phyloP scores from a whole-genome alignment of 2,113 vertebrate species.

The Sylvia atricapilla region DNA sequence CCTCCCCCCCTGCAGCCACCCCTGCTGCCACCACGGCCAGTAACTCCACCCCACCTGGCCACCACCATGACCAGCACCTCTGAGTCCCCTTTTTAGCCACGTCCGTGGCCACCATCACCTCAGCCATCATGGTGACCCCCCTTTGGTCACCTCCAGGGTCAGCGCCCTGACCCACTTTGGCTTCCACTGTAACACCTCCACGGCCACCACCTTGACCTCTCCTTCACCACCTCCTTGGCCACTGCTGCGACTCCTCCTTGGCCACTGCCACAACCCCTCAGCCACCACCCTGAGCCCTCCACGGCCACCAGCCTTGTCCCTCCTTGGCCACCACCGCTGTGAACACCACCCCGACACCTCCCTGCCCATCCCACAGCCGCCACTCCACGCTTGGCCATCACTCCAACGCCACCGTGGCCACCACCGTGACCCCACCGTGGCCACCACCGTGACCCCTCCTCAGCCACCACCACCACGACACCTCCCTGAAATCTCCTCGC shows the following conservation, averaged over 20 bases:
- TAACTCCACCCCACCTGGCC: not conserved
- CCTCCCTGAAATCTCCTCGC: too few relatives aligned
- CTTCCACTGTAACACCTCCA: not conserved
- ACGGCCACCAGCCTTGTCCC: fast-evolving
- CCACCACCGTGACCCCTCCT: too few relatives aligned
- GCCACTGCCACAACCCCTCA: not conserved
- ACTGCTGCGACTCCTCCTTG: not conserved
- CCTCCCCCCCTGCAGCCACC: not conserved
- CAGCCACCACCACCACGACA: too few relatives aligned
- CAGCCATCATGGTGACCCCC: fast-evolving
- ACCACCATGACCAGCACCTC: not conserved
- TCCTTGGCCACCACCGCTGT: not conserved
- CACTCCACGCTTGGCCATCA: not conserved
- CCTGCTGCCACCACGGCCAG: not conserved
- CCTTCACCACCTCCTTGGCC: not conserved
- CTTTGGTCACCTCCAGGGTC: not conserved
- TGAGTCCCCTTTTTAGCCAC: not conserved
- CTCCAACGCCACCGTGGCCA: not conserved
- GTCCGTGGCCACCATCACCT: not conserved
- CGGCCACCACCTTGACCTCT: not conserved
- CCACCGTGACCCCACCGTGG: too few relatives aligned
- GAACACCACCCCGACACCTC: not conserved
- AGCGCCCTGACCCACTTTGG: not conserved
- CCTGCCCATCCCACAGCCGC: not conserved
- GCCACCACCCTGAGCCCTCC: not conserved